These are phyloP conservation scores for Bufotes viridis DNA, from an alignment of 2,797 vertebrate species.

Conservation along the genomic window DNA sequence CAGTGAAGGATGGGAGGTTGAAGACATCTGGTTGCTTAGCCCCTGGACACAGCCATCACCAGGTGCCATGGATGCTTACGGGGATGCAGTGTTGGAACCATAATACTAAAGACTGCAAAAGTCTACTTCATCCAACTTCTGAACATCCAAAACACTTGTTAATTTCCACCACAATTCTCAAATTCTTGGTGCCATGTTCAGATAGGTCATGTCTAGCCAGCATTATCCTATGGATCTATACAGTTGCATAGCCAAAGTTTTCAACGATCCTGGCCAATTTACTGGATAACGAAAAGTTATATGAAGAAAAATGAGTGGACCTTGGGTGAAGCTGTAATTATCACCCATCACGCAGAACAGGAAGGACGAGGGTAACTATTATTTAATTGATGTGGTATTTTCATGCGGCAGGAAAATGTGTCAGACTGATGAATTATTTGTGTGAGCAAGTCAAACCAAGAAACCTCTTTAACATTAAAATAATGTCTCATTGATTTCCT, in stretches of 20 bases:
- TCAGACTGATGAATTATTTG: slow-evolving; percentile 49
- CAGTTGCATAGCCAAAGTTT: neutral
- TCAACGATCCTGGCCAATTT: neutral
- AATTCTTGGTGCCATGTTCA: neutral
- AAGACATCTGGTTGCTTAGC: no score
- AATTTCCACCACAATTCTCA: no score
- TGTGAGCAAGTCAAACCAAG: slow-evolving; percentile 37
- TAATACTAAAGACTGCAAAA: no score
- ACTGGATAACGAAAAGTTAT: neutral
- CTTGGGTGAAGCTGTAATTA: neutral
- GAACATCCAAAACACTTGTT: neutral
- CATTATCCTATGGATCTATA: neutral
- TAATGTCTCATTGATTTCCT: slow-evolving; percentile 54
- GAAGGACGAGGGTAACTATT: neutral
- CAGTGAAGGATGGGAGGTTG: no score
- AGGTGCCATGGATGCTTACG: no score
- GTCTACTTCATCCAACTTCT: neutral
- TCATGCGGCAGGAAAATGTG: slow-evolving; percentile 23
- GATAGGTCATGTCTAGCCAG: neutral
- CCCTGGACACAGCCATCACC: no score
- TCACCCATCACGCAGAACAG: neutral
- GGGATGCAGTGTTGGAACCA: no score
- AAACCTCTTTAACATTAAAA: slow-evolving; percentile 49
- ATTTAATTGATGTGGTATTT: slow-evolving; percentile 39
- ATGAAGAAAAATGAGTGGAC: slow-evolving; percentile 10